Base-by-base conservation (phyloP, 1,140 invertebrate genomes). In the Physella acuta region DNA sequence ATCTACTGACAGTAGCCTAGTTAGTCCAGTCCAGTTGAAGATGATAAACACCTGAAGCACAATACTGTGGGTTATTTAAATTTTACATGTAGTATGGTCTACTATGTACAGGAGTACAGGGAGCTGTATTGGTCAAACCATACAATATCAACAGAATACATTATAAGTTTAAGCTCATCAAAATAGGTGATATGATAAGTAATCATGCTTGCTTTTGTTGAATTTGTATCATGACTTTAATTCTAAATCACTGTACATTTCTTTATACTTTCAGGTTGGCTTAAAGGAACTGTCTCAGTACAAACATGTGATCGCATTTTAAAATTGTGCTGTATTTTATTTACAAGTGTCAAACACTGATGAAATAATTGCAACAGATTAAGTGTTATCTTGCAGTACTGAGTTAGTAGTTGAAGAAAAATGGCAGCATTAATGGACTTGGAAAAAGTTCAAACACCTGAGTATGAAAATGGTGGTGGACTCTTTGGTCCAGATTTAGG, bases 401-500 rank as follows among this genome's bases (percentile, higher is more conserved):
- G n/a, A n/a, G n/a, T n/a, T 55, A 17, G 11, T 24, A 62, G 30
- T 2, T 37, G 3, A 30, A 44, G 37, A 33, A 62, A 1, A n/a
- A 78, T 77, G 74, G 76, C 76, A 56, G 76, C 72, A 17, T 70
- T 73, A 30, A 71, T 80, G 55, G 77, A 80, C 34, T 49, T 71
- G 16, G 60, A 72, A 20, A 71, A 67, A 11, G 20, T 70, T n/a
- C 36, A 69, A 2, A 72, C 70, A 16, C 72, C 74, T 55, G 69
- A 70, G 4, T 51, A 76, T 26, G 76, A 77, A 16, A 75, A 77
- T 70, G 78, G 74, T 28, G 75, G 73, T 14, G 77, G 78, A 34
- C 72, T 81, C 49, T 81, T 81, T 71, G 78, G 73, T 52, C 79
- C 79, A 20, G 75, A 75, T 60, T 64, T 75, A 65, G 75, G 77